These are phyloP conservation scores for Heloderma charlesbogerti DNA, from an alignment of 2,113 vertebrate species.

Conservation along the genomic window DNA sequence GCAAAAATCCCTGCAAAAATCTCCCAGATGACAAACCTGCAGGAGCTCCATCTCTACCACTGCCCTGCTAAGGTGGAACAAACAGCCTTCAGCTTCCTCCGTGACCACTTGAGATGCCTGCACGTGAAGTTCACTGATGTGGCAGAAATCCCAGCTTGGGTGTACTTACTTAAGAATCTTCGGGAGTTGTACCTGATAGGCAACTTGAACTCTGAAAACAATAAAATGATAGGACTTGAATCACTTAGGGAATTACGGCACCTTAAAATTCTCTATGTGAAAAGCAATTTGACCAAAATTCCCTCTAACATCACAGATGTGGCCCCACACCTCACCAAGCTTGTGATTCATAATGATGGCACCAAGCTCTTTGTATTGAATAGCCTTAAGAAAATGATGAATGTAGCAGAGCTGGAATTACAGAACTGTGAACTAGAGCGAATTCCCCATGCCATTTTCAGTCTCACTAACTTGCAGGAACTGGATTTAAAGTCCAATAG, in stretches of 20 bases:
- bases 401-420: constrained; percentile 93
- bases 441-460: constrained; percentile 98
- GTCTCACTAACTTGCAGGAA: constrained; percentile 95
- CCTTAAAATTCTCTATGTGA: constrained; percentile 93
- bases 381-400: constrained; percentile 98
- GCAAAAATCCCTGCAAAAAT: constrained; percentile 96
- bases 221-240: constrained; percentile 98
- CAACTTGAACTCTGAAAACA: constrained; percentile 98
- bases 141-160: constrained; percentile 96
- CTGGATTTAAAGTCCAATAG: constrained; percentile 97
- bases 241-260: constrained; percentile 94
- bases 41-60: constrained; percentile 96
- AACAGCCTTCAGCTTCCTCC: constrained; percentile 96
- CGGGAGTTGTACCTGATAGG: constrained; percentile 94
- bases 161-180: constrained; percentile 94
- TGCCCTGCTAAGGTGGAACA: constrained; percentile 98
- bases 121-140: constrained; percentile 98
- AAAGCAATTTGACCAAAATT: constrained; percentile 98
- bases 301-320: constrained; percentile 98
- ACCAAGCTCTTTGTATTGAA: constrained; percentile 97
- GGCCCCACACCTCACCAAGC: constrained; percentile 92
- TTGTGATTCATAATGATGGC: constrained; percentile 97
- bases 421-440: constrained; percentile 97
- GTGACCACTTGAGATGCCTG: constrained; percentile 97
- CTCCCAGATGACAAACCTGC: constrained; percentile 96